phyloP scores from a whole-genome alignment of 2,888 invertebrate species.

The Lasius platythorax region DNA sequence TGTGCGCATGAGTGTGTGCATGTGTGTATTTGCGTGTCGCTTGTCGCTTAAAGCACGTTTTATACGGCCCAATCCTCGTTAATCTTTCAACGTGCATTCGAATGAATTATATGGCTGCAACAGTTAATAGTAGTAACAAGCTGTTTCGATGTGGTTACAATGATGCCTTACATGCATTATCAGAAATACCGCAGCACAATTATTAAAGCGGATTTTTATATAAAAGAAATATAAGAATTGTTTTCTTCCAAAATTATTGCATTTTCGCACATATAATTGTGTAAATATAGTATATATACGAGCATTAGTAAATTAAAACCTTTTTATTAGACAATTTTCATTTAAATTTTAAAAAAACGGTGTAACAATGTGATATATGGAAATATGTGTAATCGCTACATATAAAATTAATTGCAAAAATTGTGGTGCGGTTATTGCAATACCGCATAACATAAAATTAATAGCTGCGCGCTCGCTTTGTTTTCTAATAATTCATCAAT shows the following conservation, averaged over 20 bases:
- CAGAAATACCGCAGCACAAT: background rate
- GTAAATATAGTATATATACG: background rate
- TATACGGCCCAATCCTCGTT: conserved; percentile 45
- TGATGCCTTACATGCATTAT: background rate
- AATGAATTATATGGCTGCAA: conserved; percentile 22
- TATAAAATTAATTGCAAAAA: conserved; percentile 26
- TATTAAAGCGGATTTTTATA: background rate
- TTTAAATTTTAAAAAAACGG: background rate
- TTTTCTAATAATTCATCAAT: background rate
- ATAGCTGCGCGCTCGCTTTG: background rate
- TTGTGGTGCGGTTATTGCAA: conserved; percentile 13
- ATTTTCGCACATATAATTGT: background rate
- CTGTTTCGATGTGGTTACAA: conserved; percentile 33
- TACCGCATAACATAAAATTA: conserved; percentile 1
- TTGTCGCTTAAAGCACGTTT: conserved; percentile 40
- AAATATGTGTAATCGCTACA: background rate
- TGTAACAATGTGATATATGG: background rate
- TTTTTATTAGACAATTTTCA: background rate
- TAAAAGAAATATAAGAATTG: background rate
- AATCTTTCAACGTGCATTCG: conserved; percentile 52
- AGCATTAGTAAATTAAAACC: conserved; percentile 1
- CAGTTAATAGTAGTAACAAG: conserved; percentile 38
- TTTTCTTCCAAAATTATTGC: background rate
- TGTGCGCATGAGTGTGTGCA: background rate
- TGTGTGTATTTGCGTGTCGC: conserved; percentile 9